Evolutionary conservation across 1,140 invertebrate genomes (phyloP).

Genomic region (Aphidius gifuensis): DNA sequence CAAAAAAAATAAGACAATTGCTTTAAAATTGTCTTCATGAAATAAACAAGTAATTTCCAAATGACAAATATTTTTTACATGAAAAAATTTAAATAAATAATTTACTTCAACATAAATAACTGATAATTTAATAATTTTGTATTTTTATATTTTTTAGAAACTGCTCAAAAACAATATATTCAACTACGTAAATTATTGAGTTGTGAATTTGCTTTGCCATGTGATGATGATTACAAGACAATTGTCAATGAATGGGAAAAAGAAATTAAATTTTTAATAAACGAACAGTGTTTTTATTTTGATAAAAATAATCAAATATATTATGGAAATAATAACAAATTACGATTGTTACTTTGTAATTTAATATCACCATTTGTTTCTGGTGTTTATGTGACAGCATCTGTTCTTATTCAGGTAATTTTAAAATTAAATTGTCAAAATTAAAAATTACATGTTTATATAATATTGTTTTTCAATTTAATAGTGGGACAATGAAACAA

Average conservation of each 20-base stretch:
- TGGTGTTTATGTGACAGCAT: slow-evolving; percentile 47
- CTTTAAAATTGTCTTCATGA: too few relatives aligned
- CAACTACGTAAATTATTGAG: slow-evolving; percentile 56
- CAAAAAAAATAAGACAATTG: too few relatives aligned
- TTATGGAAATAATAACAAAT: slow-evolving; percentile 47
- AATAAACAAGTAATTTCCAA: too few relatives aligned
- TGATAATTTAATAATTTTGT: too few relatives aligned
- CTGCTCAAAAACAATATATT: slow-evolving; percentile 48
- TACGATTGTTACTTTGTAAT: slow-evolving; percentile 53
- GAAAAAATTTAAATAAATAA: too few relatives aligned
- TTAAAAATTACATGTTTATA: neutral
- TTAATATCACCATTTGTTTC: slow-evolving; percentile 55
- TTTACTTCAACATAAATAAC: too few relatives aligned
- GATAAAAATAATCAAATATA: slow-evolving; percentile 31
- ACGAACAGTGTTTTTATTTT: slow-evolving; percentile 46
- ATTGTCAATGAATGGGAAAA: slow-evolving; percentile 56
- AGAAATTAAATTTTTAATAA: slow-evolving; percentile 47
- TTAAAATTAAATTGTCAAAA: slow-evolving; percentile 12
- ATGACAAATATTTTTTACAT: too few relatives aligned
- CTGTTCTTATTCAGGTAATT: slow-evolving; percentile 48
- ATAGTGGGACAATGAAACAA: slow-evolving; percentile 41
- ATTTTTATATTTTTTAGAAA: slow-evolving; percentile 44
- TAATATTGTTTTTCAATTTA: slow-evolving; percentile 23
- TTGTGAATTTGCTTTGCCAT: slow-evolving; percentile 58
- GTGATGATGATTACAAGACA: slow-evolving; percentile 37